Base-by-base conservation (phyloP, 2,113 vertebrate genomes). In the Rostratula benghalensis region DNA sequence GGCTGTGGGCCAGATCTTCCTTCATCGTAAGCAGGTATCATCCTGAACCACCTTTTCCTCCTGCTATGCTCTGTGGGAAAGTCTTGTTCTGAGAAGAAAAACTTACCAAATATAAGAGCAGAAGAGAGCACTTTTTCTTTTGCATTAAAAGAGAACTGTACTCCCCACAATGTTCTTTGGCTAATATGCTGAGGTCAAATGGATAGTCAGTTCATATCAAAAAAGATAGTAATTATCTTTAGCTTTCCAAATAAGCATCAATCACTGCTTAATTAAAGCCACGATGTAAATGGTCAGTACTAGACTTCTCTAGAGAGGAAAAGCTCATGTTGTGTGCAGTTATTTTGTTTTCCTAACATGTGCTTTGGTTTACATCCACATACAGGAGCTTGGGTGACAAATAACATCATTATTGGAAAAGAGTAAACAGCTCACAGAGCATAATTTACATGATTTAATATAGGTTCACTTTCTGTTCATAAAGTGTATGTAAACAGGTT, bases 361-460 rank as follows among this genome's bases (percentile, higher is more conserved):
- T 88, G 83, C 56, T 93, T 94, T 78, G 56, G 76, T 96, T 93
- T 95, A 94, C 33, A 74, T 88, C 51, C 88, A 60, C 73, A 81
- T 77, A 74, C 50, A 90, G 56, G 85, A 71, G 43, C 48, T 95
- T 89, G 56, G 92, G 90, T 97, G 95, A 97, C 82, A 96, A 96
- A 97, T 93, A 94, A 93, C 93, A 93, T 94, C 82, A 93, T 95
- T 95, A 94, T 86, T 74, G 73, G 64, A 85, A 94, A 95, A 96
- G 88, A 92, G 90, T 96, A 94, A 94, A 96, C 93, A 96, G 94
- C 89, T 95, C 89, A 85, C 56, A 94, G 89, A 92, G 71, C 94
- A 97, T 93, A 96, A 96, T 96, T 96, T 97, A 89, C 91, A 79
- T 95, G 88, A 94, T 94, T 96, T 94, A 96, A 92, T 95, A 81